Evolutionary conservation across 2,113 vertebrate genomes (phyloP), one percentile per base, ranked within the genome.

Genomic region (Rhabdornis inornatus): DNA sequence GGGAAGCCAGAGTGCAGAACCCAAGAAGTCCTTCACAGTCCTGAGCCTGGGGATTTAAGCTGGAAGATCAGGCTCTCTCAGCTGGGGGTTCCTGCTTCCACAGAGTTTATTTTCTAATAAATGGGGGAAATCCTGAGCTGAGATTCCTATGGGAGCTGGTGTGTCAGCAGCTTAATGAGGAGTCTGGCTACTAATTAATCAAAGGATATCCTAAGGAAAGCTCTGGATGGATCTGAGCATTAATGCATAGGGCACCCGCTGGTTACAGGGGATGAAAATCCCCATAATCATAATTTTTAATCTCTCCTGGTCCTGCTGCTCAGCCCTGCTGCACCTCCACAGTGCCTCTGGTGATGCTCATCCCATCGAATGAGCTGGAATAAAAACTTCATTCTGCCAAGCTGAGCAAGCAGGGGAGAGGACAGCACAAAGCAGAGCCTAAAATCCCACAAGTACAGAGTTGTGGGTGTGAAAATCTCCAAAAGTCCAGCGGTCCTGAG

Each of bases 171-270:
- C 71, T 49, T 37, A 5, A 13, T 22, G 83, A 75, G 35, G 11
- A 39, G 35, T 56, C 64, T 95, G 71, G 77, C 70, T 85, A 31
- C 37, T 71, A 18, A 65, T 84, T 35, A 64, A 30, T 59, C 1
- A 1, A 52, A 68, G 5, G 6, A 2, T 31, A 18, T 5, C 44
- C 4, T 71, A 4, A 47, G 7, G 3, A 1, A 6, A 35, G 18
- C 27, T 60, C 37, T 90, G 9, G 4, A 30, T 61, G 1, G 21
- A 3, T 45, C 44, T 35, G 40, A 42, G 8, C 55, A 24, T 39
- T 15, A 76, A 53, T 76, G 39, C n/a, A 27, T 33, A 31, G 82
- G 75, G 56, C 61, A 42, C 10, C 0, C 42, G 1, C 6, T 75
- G 49, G 49, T 82, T 76, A 37, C 31, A 65, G 44, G 13, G 33